These are phyloP conservation scores for human (Homo sapiens) DNA, from an alignment of 2,113 vertebrate species.

Conservation along the genomic window GRCh38 chr5:156977001-156977500, in stretches of 20 bases:
- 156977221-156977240: too few species aligned
- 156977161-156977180: too few species aligned
- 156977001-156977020: neutral
- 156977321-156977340: neutral
- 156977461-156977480: neutral
- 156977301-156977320: too few species aligned
- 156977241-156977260: too few species aligned
- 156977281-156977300: too few species aligned
- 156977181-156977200: too few species aligned
- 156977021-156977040: neutral
- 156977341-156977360: neutral
- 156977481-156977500: neutral
- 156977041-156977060: neutral
- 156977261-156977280: too few species aligned
- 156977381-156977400: neutral
- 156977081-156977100: neutral
- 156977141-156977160: too few species aligned
- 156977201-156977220: too few species aligned
- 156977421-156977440: neutral
- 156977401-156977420: neutral
- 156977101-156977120: neutral
- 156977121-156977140: neutral
- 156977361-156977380: neutral
- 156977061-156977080: neutral
- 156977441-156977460: neutral